Conservation (phyloP, 2,888 invertebrate species). For the Metallyticus violacea region DNA sequence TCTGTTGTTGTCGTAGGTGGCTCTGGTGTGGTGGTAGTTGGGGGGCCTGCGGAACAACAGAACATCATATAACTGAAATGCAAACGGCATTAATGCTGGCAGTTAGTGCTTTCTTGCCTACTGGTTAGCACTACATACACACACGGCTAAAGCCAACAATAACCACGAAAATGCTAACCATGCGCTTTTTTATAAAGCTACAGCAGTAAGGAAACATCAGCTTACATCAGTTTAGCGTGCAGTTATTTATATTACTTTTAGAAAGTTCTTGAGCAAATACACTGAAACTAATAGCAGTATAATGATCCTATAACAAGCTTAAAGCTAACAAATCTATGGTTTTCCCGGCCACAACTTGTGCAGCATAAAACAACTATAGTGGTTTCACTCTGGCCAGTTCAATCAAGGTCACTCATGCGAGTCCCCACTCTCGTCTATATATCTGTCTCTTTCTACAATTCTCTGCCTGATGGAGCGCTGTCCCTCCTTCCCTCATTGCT, state of each 20-base stretch:
- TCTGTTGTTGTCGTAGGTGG: constrained; percentile 16
- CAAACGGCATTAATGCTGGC: background rate
- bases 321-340: no score
- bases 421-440: no score
- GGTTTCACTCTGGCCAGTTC: no score
- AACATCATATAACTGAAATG: constrained; percentile 12
- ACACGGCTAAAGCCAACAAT: background rate
- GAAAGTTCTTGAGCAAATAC: no score
- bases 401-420: no score
- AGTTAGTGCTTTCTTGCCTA: background rate
- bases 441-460: no score
- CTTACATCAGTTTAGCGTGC: background rate
- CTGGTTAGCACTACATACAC: background rate
- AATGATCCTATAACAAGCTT: no score
- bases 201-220: background rate
- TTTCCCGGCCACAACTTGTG: no score
- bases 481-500: no score
- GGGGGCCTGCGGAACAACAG: constrained; percentile 30
- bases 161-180: background rate
- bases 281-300: background rate
- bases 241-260: background rate
- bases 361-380: no score
- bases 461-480: no score
- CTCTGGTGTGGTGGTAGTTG: constrained; percentile 24
- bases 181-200: background rate